Base-by-base conservation (phyloP, 1,140 invertebrate genomes). In the Drosophila dunni region DNA sequence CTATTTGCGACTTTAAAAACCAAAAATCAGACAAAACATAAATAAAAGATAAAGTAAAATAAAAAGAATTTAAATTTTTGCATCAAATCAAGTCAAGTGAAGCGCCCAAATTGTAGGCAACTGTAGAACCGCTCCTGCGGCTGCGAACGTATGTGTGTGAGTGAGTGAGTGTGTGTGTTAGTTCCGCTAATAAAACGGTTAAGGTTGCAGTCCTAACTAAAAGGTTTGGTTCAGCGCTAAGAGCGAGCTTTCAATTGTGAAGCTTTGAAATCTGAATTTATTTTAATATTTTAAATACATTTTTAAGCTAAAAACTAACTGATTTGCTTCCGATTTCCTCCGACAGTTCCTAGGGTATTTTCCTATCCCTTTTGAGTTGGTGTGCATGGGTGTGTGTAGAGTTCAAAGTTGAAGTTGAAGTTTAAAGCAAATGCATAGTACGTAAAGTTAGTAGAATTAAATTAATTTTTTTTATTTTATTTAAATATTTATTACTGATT, bases 391-490 rank as follows among this genome's bases (percentile, higher is more conserved):
- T 48, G 45, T 33, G 33, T 61, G 17, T 15, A n/a, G 7, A 34
- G 57, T 34, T 34, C 17, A 33, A 29, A 53, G 29, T 42, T 33
- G 61, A 62, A 67, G 60, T 34, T 34, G 61, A 62, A 67, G 60
- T 34, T 34, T 42, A 57, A 74, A 78, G 74, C 79, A 82, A 70
- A 78, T 78, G 61, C 79, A 58, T 75, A 82, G 75, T 48, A 56
- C 38, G 69, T 62, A 57, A 48, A 78, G 44, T 63, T 34, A 24
- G 17, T 67, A 50, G 53, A 50, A 36, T 56, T 62, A 36, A 44
- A 15, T 50, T 62, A 8, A 10, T 24, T 11, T 40, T 40, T 53
- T 54, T 3, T 29, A 45, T 34, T 51, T 17, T 15, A 63, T 63
- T 48, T 51, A 8, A 24, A 67, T 64, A 36, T 53, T 42, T 46